Evolutionary conservation across 2,888 invertebrate genomes (phyloP), one percentile per base, ranked within the genome.

Genomic region (Perizoma flavofasciatum): DNA sequence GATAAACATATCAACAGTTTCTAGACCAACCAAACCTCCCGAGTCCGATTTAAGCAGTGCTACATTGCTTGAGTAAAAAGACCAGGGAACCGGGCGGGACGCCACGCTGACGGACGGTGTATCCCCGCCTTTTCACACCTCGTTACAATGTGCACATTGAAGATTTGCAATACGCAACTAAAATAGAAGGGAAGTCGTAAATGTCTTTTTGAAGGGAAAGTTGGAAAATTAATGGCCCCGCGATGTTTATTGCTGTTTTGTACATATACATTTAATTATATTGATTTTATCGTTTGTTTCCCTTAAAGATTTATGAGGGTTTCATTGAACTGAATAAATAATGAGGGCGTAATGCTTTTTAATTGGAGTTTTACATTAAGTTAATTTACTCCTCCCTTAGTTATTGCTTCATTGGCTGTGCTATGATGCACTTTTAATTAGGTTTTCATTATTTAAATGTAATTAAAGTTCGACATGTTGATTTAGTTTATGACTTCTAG

Each of bases 181-280:
- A 71, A 77, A 71, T 72, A 70, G 70, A 67, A 70, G 70, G 73
- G 74, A 74, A 74, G 72, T 74, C 71, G 74, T 79, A 72, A 77
- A 73, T 53, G 69, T 63, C 62, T 64, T 64, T 72, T 64, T 63
- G 65, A 63, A 69, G 74, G 68, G 80, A 78, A 79, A 80, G 74
- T 73, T 56, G 63, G 63, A 60, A 71, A 77, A 79, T 77, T 71
- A 76, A 77, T 74, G 73, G 69, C 22, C 61, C 50, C 64, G 63
- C 62, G 56, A 64, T 65, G 65, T 71, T 74, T 65, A 66, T 68
- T 63, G 64, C 61, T 59, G 57, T 61, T 65, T 61, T 62, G 63
- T 59, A 55, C 63, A 69, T 72, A 68, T 71, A 56, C 40, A 63
- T 59, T 63, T 63, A 59, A 61, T 62, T 65, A 58, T 60, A 65